Base-by-base conservation (phyloP, 2,797 vertebrate species). In the Columba guinea region DNA sequence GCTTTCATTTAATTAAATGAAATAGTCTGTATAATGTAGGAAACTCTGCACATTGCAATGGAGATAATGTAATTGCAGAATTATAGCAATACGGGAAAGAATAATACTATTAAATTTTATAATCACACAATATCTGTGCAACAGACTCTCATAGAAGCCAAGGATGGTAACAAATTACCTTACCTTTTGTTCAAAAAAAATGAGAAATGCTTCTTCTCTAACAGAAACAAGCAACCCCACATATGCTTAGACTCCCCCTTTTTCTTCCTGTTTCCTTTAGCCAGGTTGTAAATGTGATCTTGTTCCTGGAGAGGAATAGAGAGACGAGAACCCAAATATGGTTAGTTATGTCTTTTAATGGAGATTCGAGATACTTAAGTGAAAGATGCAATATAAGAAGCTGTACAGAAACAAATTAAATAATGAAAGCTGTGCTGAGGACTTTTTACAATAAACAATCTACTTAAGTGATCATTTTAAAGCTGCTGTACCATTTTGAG, bases 1-100 rank as follows among this genome's bases (percentile, higher is more conserved):
- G 53, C 24, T 94, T 93, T 91, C 68, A 82, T 68, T 89, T 86
- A 77, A 84, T 87, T 68, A 88, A 89, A 59, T 62, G 19, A 71
- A 83, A 62, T 34, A 69, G 44, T 53, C 64, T 89, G 21, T 46
- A 39, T 73, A 35, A 34, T 75, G 91, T 63, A 85, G 76, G 48
- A 86, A 95, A 35, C 21, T 44, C 7, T 76, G 19, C 17, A 7
- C 2, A 1, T 80, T 73, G 28, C 13, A 59, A 11, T 28, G 30
- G 65, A 22, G 35, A 48, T 67, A 16, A 60, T 46, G 2, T 48
- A 77, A 85, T 68, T 90, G 5, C 46, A 80, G 49, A 65, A 85
- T 79, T 84, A 27, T 5, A 49, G 5, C 27, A 87, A n/a, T 58
- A 58, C 15, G 62, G 30, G 19, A 53, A 89, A 46, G 48, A 69